Conservation (phyloP, 2,797 vertebrate species). For the Gymnopithys bicolor region DNA sequence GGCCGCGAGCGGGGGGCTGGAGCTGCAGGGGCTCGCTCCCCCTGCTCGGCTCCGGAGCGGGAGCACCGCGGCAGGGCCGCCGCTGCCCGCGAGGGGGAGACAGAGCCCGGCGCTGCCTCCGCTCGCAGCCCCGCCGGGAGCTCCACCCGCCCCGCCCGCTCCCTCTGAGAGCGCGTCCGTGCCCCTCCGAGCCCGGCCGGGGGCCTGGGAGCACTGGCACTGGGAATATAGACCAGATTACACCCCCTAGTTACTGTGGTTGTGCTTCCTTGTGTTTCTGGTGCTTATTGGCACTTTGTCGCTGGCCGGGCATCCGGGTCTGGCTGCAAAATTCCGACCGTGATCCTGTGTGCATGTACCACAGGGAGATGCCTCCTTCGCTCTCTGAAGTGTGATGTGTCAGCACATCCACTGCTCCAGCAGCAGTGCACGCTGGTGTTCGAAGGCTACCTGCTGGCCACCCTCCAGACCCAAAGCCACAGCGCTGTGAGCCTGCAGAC, state of each 20-base stretch:
- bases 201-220: accelerated
- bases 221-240: accelerated
- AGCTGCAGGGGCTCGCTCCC: too few species aligned
- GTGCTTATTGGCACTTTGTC: not conserved
- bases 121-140: not conserved
- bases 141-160: accelerated
- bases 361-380: not conserved
- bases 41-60: not conserved
- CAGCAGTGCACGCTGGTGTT: accelerated
- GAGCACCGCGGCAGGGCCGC: not conserved
- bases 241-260: accelerated
- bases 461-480: not conserved
- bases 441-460: accelerated
- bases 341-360: not conserved
- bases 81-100: constrained; percentile 26
- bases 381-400: not conserved
- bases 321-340: not conserved
- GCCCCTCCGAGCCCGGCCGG: not conserved
- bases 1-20: too few species aligned
- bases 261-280: not conserved
- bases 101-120: not conserved
- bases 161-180: too few species aligned
- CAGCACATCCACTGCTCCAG: not conserved
- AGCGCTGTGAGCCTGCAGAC: not conserved
- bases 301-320: accelerated